These are phyloP conservation scores for Osmerus eperlanus DNA, from an alignment of 2,113 vertebrate species.

Conservation along the genomic window DNA sequence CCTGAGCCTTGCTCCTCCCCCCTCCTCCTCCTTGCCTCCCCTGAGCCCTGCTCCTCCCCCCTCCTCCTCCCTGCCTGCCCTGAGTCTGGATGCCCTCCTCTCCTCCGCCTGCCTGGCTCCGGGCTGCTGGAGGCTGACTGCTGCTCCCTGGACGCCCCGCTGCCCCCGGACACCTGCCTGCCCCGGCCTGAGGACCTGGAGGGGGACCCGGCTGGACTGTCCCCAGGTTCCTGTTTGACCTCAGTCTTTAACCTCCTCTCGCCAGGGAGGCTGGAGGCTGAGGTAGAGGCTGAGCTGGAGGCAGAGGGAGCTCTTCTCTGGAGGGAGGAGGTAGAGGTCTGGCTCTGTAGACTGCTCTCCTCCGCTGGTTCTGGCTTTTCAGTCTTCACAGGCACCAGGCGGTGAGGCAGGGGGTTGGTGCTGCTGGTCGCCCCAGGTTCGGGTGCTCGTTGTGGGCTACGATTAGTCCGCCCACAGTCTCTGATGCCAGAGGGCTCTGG, in stretches of 20 bases:
- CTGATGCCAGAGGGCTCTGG: slow-evolving; percentile 15
- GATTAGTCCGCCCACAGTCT: neutral
- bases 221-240: slow-evolving; percentile 61
- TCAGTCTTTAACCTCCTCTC: slow-evolving; percentile 66
- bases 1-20: slow-evolving; percentile 37
- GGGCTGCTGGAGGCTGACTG: slow-evolving; percentile 64
- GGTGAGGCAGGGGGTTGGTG: slow-evolving; percentile 19
- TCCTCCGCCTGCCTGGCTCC: slow-evolving; percentile 64
- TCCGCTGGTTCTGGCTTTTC: slow-evolving; percentile 20
- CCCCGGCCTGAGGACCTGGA: slow-evolving; percentile 20
- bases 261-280: slow-evolving; percentile 60
- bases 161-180: slow-evolving; percentile 51
- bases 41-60: slow-evolving; percentile 42
- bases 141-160: slow-evolving; percentile 67
- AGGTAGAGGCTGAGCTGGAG: slow-evolving; percentile 63
- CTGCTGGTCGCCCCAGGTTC: slow-evolving; percentile 56
- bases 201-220: slow-evolving; percentile 60
- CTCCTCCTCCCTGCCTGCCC: neutral
- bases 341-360: slow-evolving; percentile 43
- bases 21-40: slow-evolving; percentile 18
- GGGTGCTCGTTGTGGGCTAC: slow-evolving; percentile 30
- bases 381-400: slow-evolving; percentile 23
- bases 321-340: slow-evolving; percentile 5
- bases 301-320: slow-evolving; percentile 18
- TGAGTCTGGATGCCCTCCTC: slow-evolving; percentile 40